These are phyloP conservation scores for Oreochromis mossambicus DNA, from an alignment of 2,797 vertebrate species.

Conservation along the genomic window DNA sequence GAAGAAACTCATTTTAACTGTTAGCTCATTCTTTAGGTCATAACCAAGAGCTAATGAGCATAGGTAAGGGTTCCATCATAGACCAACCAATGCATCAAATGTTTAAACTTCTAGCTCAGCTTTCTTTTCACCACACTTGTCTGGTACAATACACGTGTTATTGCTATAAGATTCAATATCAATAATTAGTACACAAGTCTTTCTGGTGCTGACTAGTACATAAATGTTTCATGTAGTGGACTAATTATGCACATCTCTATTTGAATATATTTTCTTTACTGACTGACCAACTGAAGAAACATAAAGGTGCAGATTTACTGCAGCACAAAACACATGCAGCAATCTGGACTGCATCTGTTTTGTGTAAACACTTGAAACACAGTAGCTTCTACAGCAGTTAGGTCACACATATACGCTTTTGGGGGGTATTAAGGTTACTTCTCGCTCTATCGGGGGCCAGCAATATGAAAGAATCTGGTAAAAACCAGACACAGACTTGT, in stretches of 20 bases:
- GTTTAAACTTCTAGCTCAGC: accelerated
- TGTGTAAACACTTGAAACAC: neutral
- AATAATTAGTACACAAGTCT: neutral
- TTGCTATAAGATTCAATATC: no score
- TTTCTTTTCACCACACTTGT: no score
- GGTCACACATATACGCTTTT: accelerated
- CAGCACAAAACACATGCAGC: accelerated
- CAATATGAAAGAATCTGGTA: neutral
- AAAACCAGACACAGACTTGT: neutral
- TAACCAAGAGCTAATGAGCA: neutral
- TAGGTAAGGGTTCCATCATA: neutral
- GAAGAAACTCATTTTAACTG: neutral
- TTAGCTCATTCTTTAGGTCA: neutral
- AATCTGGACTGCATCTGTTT: neutral
- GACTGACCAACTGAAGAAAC: neutral
- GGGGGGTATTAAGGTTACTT: neutral
- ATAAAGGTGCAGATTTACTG: neutral
- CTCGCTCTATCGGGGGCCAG: accelerated
- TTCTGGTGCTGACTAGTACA: neutral
- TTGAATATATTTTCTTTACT: accelerated
- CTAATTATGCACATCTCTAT: neutral
- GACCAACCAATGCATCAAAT: neutral
- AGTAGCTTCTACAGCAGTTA: accelerated
- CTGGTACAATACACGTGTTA: no score
- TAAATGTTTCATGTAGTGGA: neutral